phyloP scores from a whole-genome alignment of 2,113 vertebrate genomes.

The Mus pahari region DNA sequence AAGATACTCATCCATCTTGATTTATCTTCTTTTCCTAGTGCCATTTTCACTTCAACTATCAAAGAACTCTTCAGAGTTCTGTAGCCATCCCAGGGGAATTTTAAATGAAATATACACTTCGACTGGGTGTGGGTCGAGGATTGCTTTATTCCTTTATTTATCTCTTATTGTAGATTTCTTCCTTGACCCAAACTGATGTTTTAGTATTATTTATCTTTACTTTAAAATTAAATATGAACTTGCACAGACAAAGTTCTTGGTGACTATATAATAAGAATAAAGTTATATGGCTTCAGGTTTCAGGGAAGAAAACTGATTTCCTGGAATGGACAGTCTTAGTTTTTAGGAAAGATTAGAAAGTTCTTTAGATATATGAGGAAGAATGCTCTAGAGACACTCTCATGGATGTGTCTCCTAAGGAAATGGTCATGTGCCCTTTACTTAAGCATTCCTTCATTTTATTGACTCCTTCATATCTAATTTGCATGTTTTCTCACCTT shows the following conservation, averaged over 20 bases:
- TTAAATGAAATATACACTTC: background rate
- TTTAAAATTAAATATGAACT: background rate
- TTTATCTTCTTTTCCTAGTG: constrained; percentile 2
- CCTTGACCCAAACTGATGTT: background rate
- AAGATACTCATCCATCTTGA: background rate
- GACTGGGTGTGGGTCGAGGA: background rate
- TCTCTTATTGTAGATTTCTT: background rate
- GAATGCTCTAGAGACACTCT: background rate
- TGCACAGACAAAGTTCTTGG: background rate
- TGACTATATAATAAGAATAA: background rate
- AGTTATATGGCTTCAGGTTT: background rate
- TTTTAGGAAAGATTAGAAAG: background rate
- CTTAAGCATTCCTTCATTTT: background rate
- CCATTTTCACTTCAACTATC: background rate
- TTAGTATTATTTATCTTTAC: background rate
- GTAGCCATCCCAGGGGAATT: background rate
- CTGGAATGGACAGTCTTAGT: background rate
- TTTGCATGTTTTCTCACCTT: background rate
- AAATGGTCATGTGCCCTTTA: background rate
- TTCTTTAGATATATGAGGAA: background rate
- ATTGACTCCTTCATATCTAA: background rate
- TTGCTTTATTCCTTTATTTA: background rate
- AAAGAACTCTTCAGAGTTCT: background rate
- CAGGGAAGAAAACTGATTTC: background rate
- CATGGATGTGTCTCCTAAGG: background rate